Evolutionary conservation across 1,140 invertebrate species (phyloP).

Genomic region (Apis dorsata): DNA sequence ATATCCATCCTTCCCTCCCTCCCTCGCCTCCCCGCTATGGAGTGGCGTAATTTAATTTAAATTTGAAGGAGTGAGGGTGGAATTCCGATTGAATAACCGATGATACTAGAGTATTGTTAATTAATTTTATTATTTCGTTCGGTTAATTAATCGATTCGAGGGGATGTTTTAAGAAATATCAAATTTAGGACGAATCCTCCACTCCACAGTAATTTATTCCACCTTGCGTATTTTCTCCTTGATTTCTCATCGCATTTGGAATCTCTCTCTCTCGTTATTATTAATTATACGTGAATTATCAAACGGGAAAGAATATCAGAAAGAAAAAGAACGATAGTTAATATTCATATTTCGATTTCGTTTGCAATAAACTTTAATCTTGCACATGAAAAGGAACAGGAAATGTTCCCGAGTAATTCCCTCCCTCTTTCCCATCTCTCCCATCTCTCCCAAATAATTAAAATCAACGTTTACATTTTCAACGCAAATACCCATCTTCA

Average conservation of each 20-base stretch:
- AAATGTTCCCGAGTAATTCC: too few species aligned
- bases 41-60: not conserved
- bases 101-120: not conserved
- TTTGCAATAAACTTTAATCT: not conserved
- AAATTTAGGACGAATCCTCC: too few species aligned
- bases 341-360: not conserved
- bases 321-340: not conserved
- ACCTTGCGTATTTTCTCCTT: too few species aligned
- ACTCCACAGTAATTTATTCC: too few species aligned
- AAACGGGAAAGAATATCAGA: not conserved
- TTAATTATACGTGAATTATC: not conserved
- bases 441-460: not conserved
- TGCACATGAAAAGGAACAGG: too few species aligned
- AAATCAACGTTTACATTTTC: not conserved
- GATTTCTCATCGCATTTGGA: too few species aligned
- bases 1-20: not conserved
- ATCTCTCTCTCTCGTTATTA: too few species aligned
- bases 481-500: not conserved
- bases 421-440: too few species aligned
- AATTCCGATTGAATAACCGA: not conserved
- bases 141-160: not conserved
- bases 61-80: not conserved
- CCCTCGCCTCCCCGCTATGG: too few species aligned
- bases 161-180: not conserved
- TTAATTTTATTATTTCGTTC: not conserved